phyloP scores from a whole-genome alignment of 2,113 vertebrate species.

The Gavialis gangeticus region DNA sequence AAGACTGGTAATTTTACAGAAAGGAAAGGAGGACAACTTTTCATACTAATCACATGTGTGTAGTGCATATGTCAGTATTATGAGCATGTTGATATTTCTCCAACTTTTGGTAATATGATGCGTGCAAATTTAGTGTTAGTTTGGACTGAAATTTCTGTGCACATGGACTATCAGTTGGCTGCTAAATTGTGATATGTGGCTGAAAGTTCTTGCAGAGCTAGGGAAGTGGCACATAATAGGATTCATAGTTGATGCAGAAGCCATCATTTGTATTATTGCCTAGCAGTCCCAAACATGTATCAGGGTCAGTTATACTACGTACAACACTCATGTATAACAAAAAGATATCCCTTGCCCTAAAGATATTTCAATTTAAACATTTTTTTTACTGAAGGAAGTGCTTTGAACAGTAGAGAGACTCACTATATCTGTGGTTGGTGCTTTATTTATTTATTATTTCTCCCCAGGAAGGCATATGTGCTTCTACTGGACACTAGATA shows the following conservation, averaged over 20 bases:
- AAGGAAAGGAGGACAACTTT: neutral
- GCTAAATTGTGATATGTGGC: neutral
- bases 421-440: neutral
- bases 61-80: neutral
- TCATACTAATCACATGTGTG: neutral
- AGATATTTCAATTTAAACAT: neutral
- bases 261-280: neutral
- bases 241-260: neutral
- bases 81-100: neutral
- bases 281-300: neutral
- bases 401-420: no score
- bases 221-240: accelerated
- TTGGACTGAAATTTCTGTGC: neutral
- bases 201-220: neutral
- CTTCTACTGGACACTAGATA: neutral
- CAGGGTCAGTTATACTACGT: neutral
- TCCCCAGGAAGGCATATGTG: accelerated
- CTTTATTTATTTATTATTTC: neutral
- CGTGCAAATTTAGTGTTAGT: neutral
- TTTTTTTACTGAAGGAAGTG: no score
- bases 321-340: accelerated
- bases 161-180: neutral
- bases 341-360: neutral
- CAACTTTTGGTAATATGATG: neutral
- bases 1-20: neutral